These are phyloP conservation scores for Bhutanitis thaidina DNA, from an alignment of 2,888 invertebrate species.

Conservation along the genomic window DNA sequence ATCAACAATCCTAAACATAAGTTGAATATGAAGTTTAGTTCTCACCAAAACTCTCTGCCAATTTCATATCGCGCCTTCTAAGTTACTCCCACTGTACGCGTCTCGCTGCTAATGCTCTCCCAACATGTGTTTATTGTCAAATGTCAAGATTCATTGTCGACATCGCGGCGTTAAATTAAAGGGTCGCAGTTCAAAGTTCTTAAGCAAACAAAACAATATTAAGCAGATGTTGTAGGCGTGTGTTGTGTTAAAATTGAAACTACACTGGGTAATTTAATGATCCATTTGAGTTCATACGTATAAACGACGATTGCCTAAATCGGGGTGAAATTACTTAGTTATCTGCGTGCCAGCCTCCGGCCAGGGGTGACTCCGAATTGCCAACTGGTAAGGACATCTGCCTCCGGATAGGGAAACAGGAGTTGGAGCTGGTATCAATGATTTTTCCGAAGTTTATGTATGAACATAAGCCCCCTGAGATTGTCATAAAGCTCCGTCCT, in stretches of 20 bases:
- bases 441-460: no score
- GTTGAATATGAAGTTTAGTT: background rate
- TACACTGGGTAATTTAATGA: constrained; percentile 3
- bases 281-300: background rate
- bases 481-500: no score
- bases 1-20: no score
- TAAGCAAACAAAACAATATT: constrained; percentile 12
- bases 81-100: background rate
- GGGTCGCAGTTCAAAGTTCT: constrained; percentile 15
- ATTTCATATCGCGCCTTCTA: background rate
- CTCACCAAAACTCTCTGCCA: background rate
- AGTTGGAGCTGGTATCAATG: no score
- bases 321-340: no score
- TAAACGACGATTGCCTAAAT: no score
- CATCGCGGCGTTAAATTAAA: constrained; percentile 7
- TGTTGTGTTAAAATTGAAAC: constrained; percentile 12
- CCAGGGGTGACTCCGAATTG: no score
- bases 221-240: constrained; percentile 13
- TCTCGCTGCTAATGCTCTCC: background rate
- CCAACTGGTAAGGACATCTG: no score
- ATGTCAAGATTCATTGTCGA: constrained; percentile 14
- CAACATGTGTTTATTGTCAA: constrained; percentile 7
- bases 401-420: no score
- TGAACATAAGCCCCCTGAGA: no score
- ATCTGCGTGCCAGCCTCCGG: no score